A percentile compares a stretch with the other conserved stretches of the same genome.
phyloP scores from a whole-genome alignment of 2,113 vertebrate genomes.

The Telmatochromis brachygnathus region DNA sequence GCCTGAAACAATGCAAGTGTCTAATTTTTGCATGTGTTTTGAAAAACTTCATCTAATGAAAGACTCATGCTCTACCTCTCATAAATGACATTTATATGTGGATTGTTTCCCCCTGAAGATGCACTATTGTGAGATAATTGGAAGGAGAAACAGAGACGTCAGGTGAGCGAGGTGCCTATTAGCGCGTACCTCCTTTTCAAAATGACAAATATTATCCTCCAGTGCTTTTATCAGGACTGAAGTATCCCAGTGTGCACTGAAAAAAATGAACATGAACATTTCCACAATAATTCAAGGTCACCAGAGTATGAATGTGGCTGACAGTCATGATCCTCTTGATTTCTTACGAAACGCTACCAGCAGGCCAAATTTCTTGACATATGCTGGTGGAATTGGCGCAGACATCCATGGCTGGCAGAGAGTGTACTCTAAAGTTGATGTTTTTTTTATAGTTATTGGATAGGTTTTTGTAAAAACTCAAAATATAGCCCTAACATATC shows the following conservation, averaged over 20 bases:
- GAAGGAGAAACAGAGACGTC: background rate
- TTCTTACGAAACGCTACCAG: background rate
- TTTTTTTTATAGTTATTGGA: background rate
- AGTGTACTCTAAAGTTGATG: background rate
- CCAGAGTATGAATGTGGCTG: background rate
- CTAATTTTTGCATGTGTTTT: background rate
- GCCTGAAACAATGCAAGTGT: background rate
- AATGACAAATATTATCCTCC: background rate
- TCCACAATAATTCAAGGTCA: background rate
- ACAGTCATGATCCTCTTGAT: background rate
- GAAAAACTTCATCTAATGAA: background rate
- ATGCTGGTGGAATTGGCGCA: background rate
- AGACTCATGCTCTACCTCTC: background rate
- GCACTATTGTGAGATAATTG: background rate
- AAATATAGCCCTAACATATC: background rate
- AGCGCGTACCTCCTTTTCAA: background rate
- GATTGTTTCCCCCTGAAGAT: background rate
- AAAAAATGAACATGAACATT: background rate
- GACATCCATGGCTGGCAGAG: background rate
- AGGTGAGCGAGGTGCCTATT: background rate
- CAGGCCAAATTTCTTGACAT: background rate
- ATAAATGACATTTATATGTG: background rate
- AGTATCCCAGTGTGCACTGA: background rate
- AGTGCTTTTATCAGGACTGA: background rate
- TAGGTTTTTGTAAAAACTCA: background rate